Conservation (phyloP, 2,888 invertebrate genomes). For the Colletes collaris region DNA sequence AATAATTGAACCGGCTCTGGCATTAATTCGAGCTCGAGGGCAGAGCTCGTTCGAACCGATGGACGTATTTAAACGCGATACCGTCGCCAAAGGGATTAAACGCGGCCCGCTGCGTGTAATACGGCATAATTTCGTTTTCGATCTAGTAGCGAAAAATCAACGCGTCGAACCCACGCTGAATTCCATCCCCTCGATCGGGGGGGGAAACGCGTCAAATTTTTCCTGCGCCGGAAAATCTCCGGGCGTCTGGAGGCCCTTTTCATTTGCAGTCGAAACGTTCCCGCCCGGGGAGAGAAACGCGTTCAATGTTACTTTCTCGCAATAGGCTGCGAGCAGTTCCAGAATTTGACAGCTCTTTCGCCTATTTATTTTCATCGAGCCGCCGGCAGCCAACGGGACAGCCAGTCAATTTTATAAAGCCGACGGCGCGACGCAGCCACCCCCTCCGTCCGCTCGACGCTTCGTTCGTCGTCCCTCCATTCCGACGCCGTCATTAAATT, state of each 20-base stretch:
- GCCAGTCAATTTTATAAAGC: slow-evolving; percentile 54
- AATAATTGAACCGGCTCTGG: too few relatives aligned
- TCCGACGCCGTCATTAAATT: slow-evolving; percentile 57
- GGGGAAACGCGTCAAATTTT: slow-evolving; percentile 18
- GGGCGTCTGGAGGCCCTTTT: slow-evolving; percentile 16
- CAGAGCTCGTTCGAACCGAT: too few relatives aligned
- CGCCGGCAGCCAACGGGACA: slow-evolving; percentile 29
- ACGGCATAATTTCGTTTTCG: neutral
- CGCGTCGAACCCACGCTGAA: slow-evolving; percentile 6
- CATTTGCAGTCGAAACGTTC: slow-evolving; percentile 21
- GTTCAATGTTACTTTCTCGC: slow-evolving; percentile 26
- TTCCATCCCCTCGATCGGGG: neutral
- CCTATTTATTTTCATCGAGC: slow-evolving; percentile 46
- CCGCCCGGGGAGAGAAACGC: neutral
- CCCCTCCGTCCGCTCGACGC: neutral
- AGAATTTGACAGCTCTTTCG: slow-evolving; percentile 39
- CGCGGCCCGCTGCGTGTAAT: neutral
- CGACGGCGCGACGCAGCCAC: slow-evolving; percentile 17
- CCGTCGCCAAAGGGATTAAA: neutral
- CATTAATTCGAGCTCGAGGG: neutral
- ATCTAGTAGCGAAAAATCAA: neutral
- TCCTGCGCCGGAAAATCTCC: slow-evolving; percentile 22
- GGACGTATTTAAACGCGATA: neutral
- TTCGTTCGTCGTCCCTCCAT: neutral
- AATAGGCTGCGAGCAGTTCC: slow-evolving; percentile 5